Evolutionary conservation across 2,888 invertebrate species (phyloP).

Genomic region (Tetropium fuscum): DNA sequence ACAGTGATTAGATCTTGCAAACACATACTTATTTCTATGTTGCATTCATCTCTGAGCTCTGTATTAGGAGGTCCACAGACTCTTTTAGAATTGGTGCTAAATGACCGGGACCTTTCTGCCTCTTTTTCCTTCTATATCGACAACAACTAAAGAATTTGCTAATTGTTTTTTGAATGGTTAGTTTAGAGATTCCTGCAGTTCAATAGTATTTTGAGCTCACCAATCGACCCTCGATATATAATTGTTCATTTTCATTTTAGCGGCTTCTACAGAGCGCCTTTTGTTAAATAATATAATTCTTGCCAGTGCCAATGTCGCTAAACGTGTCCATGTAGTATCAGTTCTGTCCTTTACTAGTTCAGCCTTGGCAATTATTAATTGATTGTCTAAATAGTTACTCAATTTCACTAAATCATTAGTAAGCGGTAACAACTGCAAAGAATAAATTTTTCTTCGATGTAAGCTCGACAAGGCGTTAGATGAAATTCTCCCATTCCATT

Average conservation of each 20-base stretch:
- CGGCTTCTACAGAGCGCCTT: constrained; percentile 22
- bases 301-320: constrained; percentile 1
- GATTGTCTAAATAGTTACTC: background rate
- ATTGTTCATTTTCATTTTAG: constrained; percentile 15
- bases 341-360: background rate
- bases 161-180: constrained; percentile 16
- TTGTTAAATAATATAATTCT: constrained; percentile 29
- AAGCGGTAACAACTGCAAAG: background rate
- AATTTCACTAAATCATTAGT: constrained; percentile 3
- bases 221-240: constrained; percentile 18
- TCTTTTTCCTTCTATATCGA: constrained; percentile 3
- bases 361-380: background rate
- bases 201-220: constrained; percentile 12
- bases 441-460: background rate
- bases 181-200: constrained; percentile 16
- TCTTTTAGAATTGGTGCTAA: constrained; percentile 2
- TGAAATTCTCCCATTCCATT: background rate
- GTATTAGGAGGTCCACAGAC: constrained; percentile 8
- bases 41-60: background rate
- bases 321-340: background rate
- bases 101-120: constrained; percentile 4
- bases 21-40: constrained; percentile 7
- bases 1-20: constrained; percentile 4
- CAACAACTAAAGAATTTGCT: constrained; percentile 1
- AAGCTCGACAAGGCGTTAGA: background rate